A percentile compares a stretch with the other conserved stretches of the same genome.
phyloP scores from a whole-genome alignment of 2,797 vertebrate genomes.

The Perodicticus potto region DNA sequence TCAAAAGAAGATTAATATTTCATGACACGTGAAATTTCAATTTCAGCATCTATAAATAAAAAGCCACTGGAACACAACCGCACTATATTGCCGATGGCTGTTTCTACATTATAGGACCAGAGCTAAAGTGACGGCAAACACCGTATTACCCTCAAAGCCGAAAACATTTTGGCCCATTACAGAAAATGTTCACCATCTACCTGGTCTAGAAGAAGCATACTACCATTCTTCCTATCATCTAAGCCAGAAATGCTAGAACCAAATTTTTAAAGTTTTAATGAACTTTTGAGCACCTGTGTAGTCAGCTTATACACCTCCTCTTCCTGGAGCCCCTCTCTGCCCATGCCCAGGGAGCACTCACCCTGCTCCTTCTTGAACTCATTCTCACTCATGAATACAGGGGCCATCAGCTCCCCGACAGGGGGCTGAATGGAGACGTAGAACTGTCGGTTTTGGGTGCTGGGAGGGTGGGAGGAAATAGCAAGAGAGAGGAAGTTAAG shows the following conservation, averaged over 20 bases:
- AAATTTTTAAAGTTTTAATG: background rate
- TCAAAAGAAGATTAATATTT: conserved; percentile 25
- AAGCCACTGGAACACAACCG: background rate
- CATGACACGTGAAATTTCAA: background rate
- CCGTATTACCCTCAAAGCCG: background rate
- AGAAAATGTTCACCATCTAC: background rate
- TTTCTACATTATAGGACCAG: background rate
- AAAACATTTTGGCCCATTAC: background rate
- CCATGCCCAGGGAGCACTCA: conserved; percentile 83
- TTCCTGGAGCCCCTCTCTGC: background rate
- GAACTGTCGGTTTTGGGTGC: conserved; percentile 96
- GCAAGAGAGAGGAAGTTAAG: background rate
- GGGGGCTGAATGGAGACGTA: conserved; percentile 98
- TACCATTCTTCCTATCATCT: background rate
- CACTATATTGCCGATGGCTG: background rate
- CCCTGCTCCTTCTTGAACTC: conserved; percentile 99
- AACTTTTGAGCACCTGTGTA: background rate
- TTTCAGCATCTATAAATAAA: background rate
- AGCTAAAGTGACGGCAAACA: background rate
- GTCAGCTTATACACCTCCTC: background rate
- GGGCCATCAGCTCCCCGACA: conserved; percentile 97
- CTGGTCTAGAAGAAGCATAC: background rate
- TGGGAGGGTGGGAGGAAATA: conserved; percentile 70
- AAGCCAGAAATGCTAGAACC: background rate
- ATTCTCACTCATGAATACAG: conserved; percentile 96